Evolutionary conservation across 2,113 vertebrate species (phyloP), one percentile per base, ranked within the genome.

Genomic region (Paraplagusia blochii): DNA sequence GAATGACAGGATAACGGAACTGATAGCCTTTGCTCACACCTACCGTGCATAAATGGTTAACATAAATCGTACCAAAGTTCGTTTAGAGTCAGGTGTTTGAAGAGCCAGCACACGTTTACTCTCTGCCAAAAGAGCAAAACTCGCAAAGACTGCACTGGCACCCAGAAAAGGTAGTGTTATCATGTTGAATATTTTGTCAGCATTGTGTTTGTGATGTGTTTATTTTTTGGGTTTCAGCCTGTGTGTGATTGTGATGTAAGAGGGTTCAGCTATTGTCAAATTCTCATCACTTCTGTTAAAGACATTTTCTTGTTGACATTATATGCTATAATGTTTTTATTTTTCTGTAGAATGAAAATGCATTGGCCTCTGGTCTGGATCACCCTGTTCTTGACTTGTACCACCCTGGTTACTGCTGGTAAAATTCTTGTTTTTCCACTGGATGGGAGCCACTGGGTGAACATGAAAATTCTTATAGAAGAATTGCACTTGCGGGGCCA

Each of bases 381-480:
- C 15, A 8, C 19, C 15, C 14, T 79, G 46, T 69, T 18, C 50
- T 12, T 55, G 38, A 16, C 76, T 16, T 73, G 53, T 45, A 44
- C 56, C 43, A 5, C 35, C 4, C 9, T 54, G 33, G 54, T 60
- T 33, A 6, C 44, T 44, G 64, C 58, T 42, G 87, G 84, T 14
- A 87, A 85, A 38, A 65, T 88, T 16, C 72, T 87, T 8, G 79
- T 87, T 22, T 69, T 63, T 44, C 84, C 87, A 6, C 0, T 77
- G 34, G 85, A 87, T 0, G 79, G 82, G 1, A 87, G 85, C 63
- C 83, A 86, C 58, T 88, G 83, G 85, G 63, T 88, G 43, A 88
- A 87, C 72, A 85, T 88, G 80, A 78, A 82, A n/a, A 46, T 80
- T 13, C 63, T 88, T 6, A 76, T 87, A 9, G 61, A 86, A 44